Conservation (phyloP, 2,888 invertebrate genomes). For the Dastarcus helophoroides region DNA sequence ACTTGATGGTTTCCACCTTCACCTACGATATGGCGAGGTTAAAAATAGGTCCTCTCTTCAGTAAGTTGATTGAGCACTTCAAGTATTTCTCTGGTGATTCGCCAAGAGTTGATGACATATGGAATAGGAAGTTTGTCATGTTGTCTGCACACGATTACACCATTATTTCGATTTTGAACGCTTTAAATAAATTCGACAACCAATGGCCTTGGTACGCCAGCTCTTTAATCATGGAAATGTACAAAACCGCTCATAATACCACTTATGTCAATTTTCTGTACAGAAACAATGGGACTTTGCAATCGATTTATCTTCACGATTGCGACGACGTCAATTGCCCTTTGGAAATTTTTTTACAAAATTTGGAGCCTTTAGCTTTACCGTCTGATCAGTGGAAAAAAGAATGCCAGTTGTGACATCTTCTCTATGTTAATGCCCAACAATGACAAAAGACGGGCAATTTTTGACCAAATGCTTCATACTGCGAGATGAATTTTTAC, state of each 20-base stretch:
- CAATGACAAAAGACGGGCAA: no score
- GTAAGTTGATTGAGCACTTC: constrained; percentile 56
- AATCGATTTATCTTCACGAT: no score
- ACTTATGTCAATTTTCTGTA: constrained; percentile 41
- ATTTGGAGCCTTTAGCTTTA: no score
- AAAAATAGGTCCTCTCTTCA: constrained; percentile 54
- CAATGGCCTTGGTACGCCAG: constrained; percentile 61
- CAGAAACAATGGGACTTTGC: no score
- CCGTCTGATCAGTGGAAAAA: no score
- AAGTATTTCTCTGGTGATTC: constrained; percentile 34
- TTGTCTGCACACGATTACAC: constrained; percentile 79
- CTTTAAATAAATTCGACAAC: constrained; percentile 56
- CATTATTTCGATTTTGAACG: constrained; percentile 59
- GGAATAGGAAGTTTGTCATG: constrained; percentile 48
- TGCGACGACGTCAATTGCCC: no score
- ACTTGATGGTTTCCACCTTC: constrained; percentile 44
- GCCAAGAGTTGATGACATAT: constrained; percentile 9
- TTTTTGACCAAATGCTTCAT: no score
- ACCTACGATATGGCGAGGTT: constrained; percentile 47
- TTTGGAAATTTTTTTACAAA: no score
- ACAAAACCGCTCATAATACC: constrained; percentile 30
- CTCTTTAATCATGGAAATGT: constrained; percentile 60
- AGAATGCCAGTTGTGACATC: no score
- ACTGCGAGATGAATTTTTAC: no score
- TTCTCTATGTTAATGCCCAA: no score